Base-by-base conservation (phyloP, 2,888 invertebrate species). In the Ophion slaviceki region DNA sequence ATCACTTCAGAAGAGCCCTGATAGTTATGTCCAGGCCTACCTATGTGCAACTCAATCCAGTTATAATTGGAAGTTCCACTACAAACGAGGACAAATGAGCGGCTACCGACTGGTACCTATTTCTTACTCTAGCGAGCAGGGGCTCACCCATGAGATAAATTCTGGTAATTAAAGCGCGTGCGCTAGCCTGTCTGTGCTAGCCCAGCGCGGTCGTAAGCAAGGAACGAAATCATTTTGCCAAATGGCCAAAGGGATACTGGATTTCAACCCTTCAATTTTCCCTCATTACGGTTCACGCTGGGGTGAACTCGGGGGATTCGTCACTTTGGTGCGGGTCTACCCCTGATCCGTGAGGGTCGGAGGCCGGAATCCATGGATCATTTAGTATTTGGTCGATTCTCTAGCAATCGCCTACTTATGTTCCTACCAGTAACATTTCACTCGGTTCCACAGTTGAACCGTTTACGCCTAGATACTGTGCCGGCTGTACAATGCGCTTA, bases 201-300 rank as follows among this genome's bases (percentile, higher is more conserved):
- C 6, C 59, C 28, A n/a, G 24, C 8, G 24, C 36, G 10, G 81
- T 66, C 64, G 53, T 70, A 47, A 57, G 66, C 72, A 70, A 82
- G 72, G 67, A 80, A 85, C 82, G 77, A 82, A 85, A 85, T 82
- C 24, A 82, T 82, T 85, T 72, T 45, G 72, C 62, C 57, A 28
- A 72, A 76, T 59, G 71, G 53, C 45, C 20, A 61, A 53, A 67
- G 85, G 80, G 82, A 76, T 80, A 47, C 62, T 36, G 14, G 53
- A 59, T 71, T 66, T 75, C 80, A 82, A 86, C 86, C 86, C 86
- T 83, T 86, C 86, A 80, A 86, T 86, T 86, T 83, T 80, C 76
- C 59, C 80, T 86, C 86, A 83, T 86, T 86, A 86, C 53, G 86
- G 77, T 61, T 80, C 64, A 83, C 80, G 82, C 76, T 77, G 47